Percentiles rank a stretch among this genome's conserved stretches.
Conservation (phyloP, 2,797 vertebrate genomes). For the Bovichtus variegatus region DNA sequence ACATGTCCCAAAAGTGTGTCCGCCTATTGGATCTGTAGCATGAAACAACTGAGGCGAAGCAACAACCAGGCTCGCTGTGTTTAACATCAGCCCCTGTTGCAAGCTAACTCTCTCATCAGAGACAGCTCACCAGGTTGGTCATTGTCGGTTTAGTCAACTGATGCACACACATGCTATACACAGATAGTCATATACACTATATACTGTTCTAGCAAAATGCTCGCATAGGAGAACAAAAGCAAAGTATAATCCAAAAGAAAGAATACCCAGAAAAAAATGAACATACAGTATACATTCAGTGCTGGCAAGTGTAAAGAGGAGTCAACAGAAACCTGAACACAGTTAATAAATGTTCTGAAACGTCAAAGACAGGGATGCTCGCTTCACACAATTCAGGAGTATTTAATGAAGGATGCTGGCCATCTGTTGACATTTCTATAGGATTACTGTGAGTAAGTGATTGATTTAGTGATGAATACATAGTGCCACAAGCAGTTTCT, state of each 20-base stretch:
- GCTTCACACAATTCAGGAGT: not conserved
- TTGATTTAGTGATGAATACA: constrained; percentile 8
- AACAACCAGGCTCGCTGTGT: not conserved
- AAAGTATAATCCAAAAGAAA: not conserved
- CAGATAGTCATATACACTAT: not conserved
- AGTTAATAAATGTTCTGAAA: not conserved
- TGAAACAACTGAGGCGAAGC: constrained; percentile 18
- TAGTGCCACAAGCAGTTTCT: not conserved
- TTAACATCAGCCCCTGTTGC: not conserved
- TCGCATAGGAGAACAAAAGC: not conserved
- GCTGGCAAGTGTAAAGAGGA: not conserved
- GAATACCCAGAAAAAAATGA: not conserved
- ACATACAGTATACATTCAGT: not conserved
- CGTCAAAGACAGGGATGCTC: not conserved
- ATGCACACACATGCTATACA: not conserved
- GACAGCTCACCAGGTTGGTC: not conserved
- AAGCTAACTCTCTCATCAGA: constrained; percentile 15
- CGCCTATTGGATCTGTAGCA: not conserved
- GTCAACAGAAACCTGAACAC: not conserved
- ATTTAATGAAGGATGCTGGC: not conserved
- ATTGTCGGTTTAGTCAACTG: constrained; percentile 17
- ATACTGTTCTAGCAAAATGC: not conserved
- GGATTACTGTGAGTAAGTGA: constrained; percentile 7
- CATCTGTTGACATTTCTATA: not conserved
- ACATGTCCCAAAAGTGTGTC: constrained; percentile 11